phyloP scores from a whole-genome alignment of 2,888 invertebrate species.

The Oscheius onirici region DNA sequence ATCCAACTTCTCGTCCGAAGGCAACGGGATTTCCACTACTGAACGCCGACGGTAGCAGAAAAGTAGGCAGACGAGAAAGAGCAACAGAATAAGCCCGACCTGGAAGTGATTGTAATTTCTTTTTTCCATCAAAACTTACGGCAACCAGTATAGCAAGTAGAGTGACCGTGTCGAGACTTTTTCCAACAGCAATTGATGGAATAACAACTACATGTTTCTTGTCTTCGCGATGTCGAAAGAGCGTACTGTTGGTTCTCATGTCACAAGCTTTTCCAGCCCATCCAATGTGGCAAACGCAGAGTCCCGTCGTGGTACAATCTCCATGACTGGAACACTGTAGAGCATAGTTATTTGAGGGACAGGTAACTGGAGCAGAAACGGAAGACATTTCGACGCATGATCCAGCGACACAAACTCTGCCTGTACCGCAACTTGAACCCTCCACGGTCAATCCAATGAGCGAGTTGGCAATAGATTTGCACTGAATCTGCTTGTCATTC shows the following conservation, averaged over 20 bases:
- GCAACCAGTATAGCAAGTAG: slow-evolving; percentile 73
- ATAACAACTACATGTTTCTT: slow-evolving; percentile 41
- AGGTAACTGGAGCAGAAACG: slow-evolving; percentile 73
- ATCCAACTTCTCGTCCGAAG: slow-evolving; percentile 45
- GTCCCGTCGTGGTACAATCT: slow-evolving; percentile 73
- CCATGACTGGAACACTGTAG: slow-evolving; percentile 93
- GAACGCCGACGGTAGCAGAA: slow-evolving; percentile 72
- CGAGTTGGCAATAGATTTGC: slow-evolving; percentile 58
- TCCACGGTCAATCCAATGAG: slow-evolving; percentile 55
- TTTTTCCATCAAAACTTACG: slow-evolving; percentile 16
- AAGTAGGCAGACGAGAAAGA: slow-evolving; percentile 73
- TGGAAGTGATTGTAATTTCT: slow-evolving; percentile 15
- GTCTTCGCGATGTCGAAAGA: slow-evolving; percentile 22
- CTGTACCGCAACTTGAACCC: slow-evolving; percentile 62
- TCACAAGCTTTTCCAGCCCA: slow-evolving; percentile 73
- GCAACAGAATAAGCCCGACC: slow-evolving; percentile 72
- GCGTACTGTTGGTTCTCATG: slow-evolving; percentile 40
- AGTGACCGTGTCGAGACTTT: slow-evolving; percentile 71
- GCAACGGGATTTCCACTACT: slow-evolving; percentile 50
- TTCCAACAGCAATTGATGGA: slow-evolving; percentile 55
- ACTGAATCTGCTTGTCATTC: slow-evolving; percentile 80
- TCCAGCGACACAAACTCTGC: slow-evolving; percentile 54
- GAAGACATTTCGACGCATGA: slow-evolving; percentile 58
- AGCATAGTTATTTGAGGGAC: slow-evolving; percentile 88
- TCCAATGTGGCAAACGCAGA: slow-evolving; percentile 87